Evolutionary conservation across 2,888 invertebrate species (phyloP).

Genomic region (Diachrysia chrysitis): DNA sequence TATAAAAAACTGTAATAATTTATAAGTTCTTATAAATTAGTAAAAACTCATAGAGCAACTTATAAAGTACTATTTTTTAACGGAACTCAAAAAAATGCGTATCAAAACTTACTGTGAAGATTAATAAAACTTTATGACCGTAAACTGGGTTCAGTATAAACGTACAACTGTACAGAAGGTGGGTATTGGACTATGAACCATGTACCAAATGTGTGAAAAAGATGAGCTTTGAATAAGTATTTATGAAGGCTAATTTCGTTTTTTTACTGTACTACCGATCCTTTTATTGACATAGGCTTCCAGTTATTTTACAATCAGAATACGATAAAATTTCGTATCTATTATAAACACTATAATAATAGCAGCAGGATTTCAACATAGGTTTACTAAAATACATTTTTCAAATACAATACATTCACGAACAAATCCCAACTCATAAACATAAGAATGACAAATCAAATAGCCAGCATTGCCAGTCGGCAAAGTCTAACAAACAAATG

Average conservation of each 20-base stretch:
- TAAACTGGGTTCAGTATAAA: conserved; percentile 28
- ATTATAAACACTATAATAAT: no score
- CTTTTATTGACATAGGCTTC: no score
- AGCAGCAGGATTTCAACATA: no score
- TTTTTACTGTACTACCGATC: no score
- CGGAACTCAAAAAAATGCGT: conserved; percentile 50
- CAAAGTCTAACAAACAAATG: conserved; percentile 32
- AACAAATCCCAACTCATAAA: conserved; percentile 26
- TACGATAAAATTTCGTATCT: no score
- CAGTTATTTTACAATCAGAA: no score
- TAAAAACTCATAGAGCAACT: no score
- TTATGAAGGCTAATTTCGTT: no score
- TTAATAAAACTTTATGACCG: conserved; percentile 59
- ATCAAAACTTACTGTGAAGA: conserved; percentile 54
- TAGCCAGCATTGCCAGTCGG: conserved; percentile 32
- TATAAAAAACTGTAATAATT: no score
- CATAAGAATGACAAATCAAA: conserved; percentile 39
- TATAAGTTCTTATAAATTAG: no score
- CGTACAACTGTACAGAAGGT: conserved; percentile 26
- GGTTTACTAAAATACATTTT: conserved; percentile 1
- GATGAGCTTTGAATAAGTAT: no score
- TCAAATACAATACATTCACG: conserved; percentile 10
- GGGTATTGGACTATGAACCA: neutral
- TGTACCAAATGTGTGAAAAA: conserved; percentile 17
- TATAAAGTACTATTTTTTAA: conserved; percentile 12